Percentiles rank a stretch among this genome's conserved stretches.
phyloP scores from a whole-genome alignment of 2,113 vertebrate genomes.

The Odobenus rosmarus region DNA sequence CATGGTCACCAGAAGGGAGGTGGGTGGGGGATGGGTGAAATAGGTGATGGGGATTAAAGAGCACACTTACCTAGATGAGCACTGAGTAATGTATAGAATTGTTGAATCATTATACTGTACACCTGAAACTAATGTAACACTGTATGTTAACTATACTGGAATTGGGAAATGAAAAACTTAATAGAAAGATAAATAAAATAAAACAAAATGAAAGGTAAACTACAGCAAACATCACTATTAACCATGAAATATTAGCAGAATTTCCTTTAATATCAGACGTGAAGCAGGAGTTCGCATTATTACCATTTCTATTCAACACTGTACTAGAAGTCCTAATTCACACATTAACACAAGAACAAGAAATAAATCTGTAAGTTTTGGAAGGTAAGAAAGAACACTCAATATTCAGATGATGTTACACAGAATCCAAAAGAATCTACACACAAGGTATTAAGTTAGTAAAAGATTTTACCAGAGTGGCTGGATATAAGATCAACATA shows the following conservation, averaged over 20 bases:
- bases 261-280: background rate
- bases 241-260: background rate
- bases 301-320: background rate
- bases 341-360: background rate
- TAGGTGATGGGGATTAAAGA: background rate
- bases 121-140: background rate
- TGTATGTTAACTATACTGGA: background rate
- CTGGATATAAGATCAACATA: background rate
- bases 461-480: background rate
- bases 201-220: background rate
- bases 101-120: background rate
- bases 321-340: accelerated
- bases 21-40: too few relatives aligned
- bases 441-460: background rate
- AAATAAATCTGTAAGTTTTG: background rate
- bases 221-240: background rate
- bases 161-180: background rate
- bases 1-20: background rate
- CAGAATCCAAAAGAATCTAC: background rate
- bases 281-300: too few relatives aligned
- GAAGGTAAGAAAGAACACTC: background rate
- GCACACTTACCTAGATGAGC: background rate
- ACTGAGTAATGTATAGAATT: background rate
- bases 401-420: background rate
- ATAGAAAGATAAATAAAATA: background rate